These are phyloP conservation scores for Synodontis membranacea DNA, from an alignment of 2,113 vertebrate species.

Conservation along the genomic window DNA sequence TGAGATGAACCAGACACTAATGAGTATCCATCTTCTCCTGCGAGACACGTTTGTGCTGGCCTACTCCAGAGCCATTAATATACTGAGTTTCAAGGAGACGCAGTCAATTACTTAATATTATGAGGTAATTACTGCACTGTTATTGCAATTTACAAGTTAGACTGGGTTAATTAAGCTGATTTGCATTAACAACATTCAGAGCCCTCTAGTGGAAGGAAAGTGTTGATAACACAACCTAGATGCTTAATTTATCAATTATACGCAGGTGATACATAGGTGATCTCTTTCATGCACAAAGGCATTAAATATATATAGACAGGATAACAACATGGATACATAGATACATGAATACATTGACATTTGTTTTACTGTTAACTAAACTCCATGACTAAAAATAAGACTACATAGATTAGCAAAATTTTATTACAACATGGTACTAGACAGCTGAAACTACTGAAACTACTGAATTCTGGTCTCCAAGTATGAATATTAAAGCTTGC, in stretches of 20 bases:
- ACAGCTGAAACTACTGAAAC: not conserved
- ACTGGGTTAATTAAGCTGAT: conserved; percentile 34
- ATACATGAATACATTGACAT: not conserved
- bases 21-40: not conserved
- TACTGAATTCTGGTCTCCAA: not conserved
- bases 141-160: not conserved
- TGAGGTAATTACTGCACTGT: not conserved
- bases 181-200: conserved; percentile 27
- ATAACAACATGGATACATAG: not conserved
- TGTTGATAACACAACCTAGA: not conserved
- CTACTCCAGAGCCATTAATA: not conserved
- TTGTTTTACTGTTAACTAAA: not conserved
- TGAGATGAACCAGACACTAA: not conserved
- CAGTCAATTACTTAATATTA: not conserved
- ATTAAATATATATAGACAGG: not conserved
- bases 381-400: too few relatives aligned
- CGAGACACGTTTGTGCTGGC: not conserved
- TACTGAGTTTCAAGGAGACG: not conserved
- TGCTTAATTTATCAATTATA: not conserved
- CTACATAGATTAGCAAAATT: not conserved
- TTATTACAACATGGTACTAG: not conserved
- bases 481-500: not conserved
- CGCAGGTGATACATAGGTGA: not conserved
- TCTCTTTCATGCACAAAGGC: not conserved
- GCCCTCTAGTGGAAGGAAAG: conserved; percentile 51